These are phyloP conservation scores for Amblyraja radiata DNA, from an alignment of 2,797 vertebrate species.

Conservation along the genomic window DNA sequence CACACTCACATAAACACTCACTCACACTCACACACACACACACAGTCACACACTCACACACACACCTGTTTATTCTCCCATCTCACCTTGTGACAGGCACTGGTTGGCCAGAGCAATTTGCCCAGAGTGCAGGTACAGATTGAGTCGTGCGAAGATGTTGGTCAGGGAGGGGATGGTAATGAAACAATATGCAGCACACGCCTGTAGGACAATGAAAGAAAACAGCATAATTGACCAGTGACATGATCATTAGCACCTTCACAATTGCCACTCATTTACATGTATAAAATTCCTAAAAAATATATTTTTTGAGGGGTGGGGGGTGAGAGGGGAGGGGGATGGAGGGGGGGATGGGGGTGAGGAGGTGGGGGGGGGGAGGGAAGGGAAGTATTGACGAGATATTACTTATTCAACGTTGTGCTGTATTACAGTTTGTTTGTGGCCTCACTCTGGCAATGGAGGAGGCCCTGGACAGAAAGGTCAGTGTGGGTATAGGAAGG, in stretches of 20 bases:
- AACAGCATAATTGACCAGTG: neutral
- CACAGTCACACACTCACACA: too few species aligned
- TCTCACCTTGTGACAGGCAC: conserved; percentile 94
- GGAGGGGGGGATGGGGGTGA: too few species aligned
- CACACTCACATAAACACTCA: too few species aligned
- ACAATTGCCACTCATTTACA: neutral
- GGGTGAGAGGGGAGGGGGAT: too few species aligned
- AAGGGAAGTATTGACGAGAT: too few species aligned
- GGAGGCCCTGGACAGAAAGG: too few species aligned
- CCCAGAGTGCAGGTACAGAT: conserved; percentile 85
- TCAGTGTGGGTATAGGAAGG: too few species aligned
- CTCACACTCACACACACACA: conserved; percentile 33
- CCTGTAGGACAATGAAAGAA: conserved; percentile 57
- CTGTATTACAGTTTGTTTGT: too few species aligned
- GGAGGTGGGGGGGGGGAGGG: too few species aligned
- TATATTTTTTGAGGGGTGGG: too few species aligned
- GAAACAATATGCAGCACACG: conserved; percentile 95
- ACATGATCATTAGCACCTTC: neutral
- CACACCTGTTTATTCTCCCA: conserved; percentile 39
- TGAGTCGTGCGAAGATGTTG: conserved; percentile 83
- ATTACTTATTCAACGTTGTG: too few species aligned
- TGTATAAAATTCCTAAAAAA: neutral
- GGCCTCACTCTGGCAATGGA: too few species aligned
- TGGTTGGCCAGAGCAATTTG: conserved; percentile 94
- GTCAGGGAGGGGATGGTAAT: conserved; percentile 92